These are phyloP conservation scores for chimpanzee (Pan troglodytes) DNA, from an alignment of 2,113 vertebrate genomes.

Conservation along the genomic window NHGRI_mPanTro3-v2.1_pri NC_072411.2:128086501-128087000, in stretches of 20 bases:
- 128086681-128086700: not conserved
- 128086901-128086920: not conserved
- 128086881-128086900: not conserved
- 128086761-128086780: not conserved
- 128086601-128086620: not conserved
- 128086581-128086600: not conserved
- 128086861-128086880: not conserved
- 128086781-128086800: not conserved
- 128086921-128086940: not conserved
- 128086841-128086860: not conserved
- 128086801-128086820: not conserved
- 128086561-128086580: not conserved
- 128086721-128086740: not conserved
- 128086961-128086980: not conserved
- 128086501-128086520: not conserved
- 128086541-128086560: not conserved
- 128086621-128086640: not conserved
- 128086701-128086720: not conserved
- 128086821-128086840: not conserved
- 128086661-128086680: not conserved
- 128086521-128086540: not conserved
- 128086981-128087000: not conserved
- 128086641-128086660: not conserved
- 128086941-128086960: not conserved
- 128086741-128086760: not conserved